Percentiles rank a stretch among this genome's conserved stretches.
Conservation (phyloP, 2,113 vertebrate genomes). For the Actinemys pallida region DNA sequence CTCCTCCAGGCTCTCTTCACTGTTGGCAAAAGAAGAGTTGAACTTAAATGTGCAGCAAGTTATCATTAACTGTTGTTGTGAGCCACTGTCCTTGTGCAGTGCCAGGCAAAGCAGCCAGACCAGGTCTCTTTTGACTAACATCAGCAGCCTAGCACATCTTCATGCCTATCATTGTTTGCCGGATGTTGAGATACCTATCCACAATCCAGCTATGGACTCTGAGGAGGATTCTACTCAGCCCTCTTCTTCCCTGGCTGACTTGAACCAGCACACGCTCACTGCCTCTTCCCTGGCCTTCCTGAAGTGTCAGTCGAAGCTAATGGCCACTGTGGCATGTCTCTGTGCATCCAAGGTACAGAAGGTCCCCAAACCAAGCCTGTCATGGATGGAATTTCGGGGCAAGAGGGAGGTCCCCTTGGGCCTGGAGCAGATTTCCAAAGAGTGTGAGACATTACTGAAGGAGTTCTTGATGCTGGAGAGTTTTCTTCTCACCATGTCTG, state of each 20-base stretch:
- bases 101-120: slow-evolving; percentile 70
- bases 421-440: slow-evolving; percentile 87
- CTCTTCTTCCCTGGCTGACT: slow-evolving; percentile 44
- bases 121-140: slow-evolving; percentile 68
- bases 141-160: slow-evolving; percentile 80
- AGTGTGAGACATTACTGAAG: slow-evolving; percentile 87
- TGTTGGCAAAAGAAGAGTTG: slow-evolving; percentile 88
- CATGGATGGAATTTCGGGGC: slow-evolving; percentile 88
- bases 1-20: slow-evolving; percentile 82
- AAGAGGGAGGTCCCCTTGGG: slow-evolving; percentile 87
- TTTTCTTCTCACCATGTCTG: slow-evolving; percentile 85
- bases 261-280: slow-evolving; percentile 84
- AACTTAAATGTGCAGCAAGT: slow-evolving; percentile 90
- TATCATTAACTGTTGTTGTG: slow-evolving; percentile 91
- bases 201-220: slow-evolving; percentile 25
- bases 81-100: slow-evolving; percentile 84
- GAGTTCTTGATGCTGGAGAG: slow-evolving; percentile 86
- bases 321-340: slow-evolving; percentile 88
- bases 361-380: slow-evolving; percentile 82
- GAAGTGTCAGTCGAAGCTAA: slow-evolving; percentile 87
- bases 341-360: slow-evolving; percentile 78
- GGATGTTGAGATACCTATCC: slow-evolving; percentile 70
- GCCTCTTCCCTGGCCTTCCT: slow-evolving; percentile 90
- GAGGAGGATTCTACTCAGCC: slow-evolving; percentile 52
- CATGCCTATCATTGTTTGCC: slow-evolving; percentile 76